These are phyloP conservation scores for Antheraea yamamai DNA, from an alignment of 2,888 invertebrate genomes.

Conservation along the genomic window DNA sequence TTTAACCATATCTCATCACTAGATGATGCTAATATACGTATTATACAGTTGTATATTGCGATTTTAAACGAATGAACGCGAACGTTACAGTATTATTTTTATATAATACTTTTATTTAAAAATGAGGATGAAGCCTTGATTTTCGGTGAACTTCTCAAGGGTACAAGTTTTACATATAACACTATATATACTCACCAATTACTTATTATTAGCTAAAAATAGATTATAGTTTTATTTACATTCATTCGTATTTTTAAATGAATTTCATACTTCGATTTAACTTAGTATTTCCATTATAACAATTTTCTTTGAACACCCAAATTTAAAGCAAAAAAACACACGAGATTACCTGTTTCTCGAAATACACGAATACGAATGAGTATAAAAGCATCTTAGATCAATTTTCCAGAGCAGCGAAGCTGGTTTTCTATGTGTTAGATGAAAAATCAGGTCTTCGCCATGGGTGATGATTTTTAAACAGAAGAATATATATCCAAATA, in stretches of 20 bases:
- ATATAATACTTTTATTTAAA: too few species aligned
- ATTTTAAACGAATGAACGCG: too few species aligned
- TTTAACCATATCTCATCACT: too few species aligned
- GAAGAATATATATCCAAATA: background rate
- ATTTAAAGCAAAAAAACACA: background rate
- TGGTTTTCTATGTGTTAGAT: constrained; percentile 16
- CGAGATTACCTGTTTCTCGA: background rate
- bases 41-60: too few species aligned
- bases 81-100: too few species aligned
- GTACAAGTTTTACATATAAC: background rate
- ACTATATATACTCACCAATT: background rate
- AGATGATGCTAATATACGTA: too few species aligned
- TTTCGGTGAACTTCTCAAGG: background rate
- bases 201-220: background rate
- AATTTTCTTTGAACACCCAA: background rate
- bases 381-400: background rate
- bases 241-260: background rate
- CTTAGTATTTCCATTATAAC: background rate
- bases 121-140: background rate
- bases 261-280: background rate
- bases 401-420: constrained; percentile 8
- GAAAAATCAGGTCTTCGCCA: constrained; percentile 7
- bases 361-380: background rate
- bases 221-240: background rate
- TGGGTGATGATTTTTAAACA: background rate